These are phyloP conservation scores for Eudemis profundana DNA, from an alignment of 2,888 invertebrate species.

Conservation along the genomic window DNA sequence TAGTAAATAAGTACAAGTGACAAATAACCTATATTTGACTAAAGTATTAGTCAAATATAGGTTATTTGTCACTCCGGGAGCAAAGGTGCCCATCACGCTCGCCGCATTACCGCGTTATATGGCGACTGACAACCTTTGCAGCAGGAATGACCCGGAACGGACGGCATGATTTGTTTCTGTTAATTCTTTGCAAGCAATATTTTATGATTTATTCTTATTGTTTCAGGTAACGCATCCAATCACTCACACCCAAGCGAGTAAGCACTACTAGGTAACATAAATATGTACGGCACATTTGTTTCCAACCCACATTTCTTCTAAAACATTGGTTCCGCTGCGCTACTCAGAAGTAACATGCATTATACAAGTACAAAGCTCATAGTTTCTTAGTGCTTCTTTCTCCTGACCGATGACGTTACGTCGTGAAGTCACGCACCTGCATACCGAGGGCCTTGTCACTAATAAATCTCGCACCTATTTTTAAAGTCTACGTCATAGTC, in stretches of 20 bases:
- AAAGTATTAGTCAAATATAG: too few species aligned
- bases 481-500: slow-evolving; percentile 36
- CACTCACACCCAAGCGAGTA: neutral
- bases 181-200: neutral
- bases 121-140: too few species aligned
- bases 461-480: slow-evolving; percentile 40
- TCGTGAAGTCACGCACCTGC: slow-evolving; percentile 38
- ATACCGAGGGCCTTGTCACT: slow-evolving; percentile 41
- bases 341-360: neutral
- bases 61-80: too few species aligned
- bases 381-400: neutral
- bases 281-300: neutral
- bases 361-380: neutral
- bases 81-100: too few species aligned
- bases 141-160: too few species aligned
- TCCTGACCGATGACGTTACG: neutral
- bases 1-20: too few species aligned
- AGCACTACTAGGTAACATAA: neutral
- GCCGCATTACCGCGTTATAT: too few species aligned
- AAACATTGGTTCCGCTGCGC: slow-evolving; percentile 11
- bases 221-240: slow-evolving; percentile 31
- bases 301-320: slow-evolving; percentile 15
- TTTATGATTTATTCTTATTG: slow-evolving; percentile 19
- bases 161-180: too few species aligned
- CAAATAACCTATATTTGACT: too few species aligned